A percentile compares a stretch with the other conserved stretches of the same genome.
phyloP scores from a whole-genome alignment of 2,797 vertebrate genomes.

The Melanotaenia parkinsoni region DNA sequence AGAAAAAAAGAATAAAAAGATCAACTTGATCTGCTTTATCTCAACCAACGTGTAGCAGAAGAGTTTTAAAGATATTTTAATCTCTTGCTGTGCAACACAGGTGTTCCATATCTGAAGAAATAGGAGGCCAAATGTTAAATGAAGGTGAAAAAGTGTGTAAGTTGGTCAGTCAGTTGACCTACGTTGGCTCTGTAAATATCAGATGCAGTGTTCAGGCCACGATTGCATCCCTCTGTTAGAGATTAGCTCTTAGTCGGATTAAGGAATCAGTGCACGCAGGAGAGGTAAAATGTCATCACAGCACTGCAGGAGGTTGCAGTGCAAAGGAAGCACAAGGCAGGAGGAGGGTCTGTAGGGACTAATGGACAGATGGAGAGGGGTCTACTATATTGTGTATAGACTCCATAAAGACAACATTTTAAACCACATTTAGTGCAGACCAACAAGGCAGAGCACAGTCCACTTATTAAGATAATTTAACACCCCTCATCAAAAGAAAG shows the following conservation, averaged over 20 bases:
- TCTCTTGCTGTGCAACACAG: conserved; percentile 41
- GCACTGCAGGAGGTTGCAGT: conserved; percentile 10
- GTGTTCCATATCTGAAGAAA: conserved; percentile 47
- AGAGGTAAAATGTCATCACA: conserved; percentile 71
- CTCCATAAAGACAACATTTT: conserved; percentile 14
- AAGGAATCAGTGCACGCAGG: conserved; percentile 56
- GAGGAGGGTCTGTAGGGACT: conserved; percentile 1
- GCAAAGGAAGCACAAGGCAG: background rate
- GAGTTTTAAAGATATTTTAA: background rate
- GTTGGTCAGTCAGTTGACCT: conserved; percentile 52
- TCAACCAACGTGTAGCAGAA: background rate
- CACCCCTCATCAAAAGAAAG: conserved; percentile 15
- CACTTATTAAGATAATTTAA: background rate
- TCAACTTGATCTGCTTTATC: background rate
- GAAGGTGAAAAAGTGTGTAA: conserved; percentile 26
- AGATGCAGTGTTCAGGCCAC: conserved; percentile 32
- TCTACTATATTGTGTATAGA: background rate
- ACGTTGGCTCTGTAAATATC: conserved; percentile 39
- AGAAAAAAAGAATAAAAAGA: conserved; percentile 10
- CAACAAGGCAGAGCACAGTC: conserved; percentile 1
- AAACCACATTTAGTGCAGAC: conserved; percentile 4
- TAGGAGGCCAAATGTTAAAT: conserved; percentile 11
- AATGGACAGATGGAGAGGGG: conserved; percentile 18
- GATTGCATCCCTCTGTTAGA: conserved; percentile 59
- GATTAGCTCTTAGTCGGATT: conserved; percentile 81